Evolutionary conservation across 2,113 vertebrate genomes (phyloP).

Genomic region (Solea senegalensis): DNA sequence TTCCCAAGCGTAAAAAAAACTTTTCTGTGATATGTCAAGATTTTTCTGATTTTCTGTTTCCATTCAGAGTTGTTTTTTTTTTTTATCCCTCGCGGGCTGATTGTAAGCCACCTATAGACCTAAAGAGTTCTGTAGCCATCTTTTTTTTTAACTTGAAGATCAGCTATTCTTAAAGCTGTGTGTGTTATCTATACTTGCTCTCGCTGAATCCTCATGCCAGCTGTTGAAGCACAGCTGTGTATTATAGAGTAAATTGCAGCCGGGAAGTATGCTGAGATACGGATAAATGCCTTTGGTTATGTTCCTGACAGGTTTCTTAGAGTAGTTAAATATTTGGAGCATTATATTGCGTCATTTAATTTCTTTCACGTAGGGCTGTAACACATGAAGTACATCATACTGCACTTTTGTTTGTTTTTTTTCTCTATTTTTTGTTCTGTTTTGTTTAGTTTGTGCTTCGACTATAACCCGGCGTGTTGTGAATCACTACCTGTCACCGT

Average conservation of each 20-base stretch:
- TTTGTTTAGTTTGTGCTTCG: conserved; percentile 13
- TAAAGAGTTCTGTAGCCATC: too few species aligned
- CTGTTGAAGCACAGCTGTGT: conserved; percentile 22
- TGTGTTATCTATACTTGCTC: conserved; percentile 39
- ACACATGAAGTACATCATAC: conserved; percentile 24
- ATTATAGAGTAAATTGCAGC: conserved; percentile 48
- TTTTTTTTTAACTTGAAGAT: too few species aligned
- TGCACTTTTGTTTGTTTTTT: conserved; percentile 38
- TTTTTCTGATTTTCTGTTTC: too few species aligned
- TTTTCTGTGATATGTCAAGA: too few species aligned
- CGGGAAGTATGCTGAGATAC: conserved; percentile 30
- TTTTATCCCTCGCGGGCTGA: too few species aligned
- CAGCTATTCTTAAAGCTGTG: conserved; percentile 1
- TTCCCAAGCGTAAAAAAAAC: too few species aligned
- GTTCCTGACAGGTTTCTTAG: conserved; percentile 39
- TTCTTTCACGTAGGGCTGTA: conserved; percentile 8
- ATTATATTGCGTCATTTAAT: conserved; percentile 25
- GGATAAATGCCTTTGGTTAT: conserved; percentile 39
- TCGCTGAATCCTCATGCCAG: conserved; percentile 44
- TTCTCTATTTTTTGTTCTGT: neutral
- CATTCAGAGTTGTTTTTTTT: too few species aligned
- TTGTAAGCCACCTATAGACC: too few species aligned
- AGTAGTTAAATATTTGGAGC: conserved; percentile 44
- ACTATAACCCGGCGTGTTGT: conserved; percentile 43
- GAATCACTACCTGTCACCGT: conserved; percentile 69